Conservation (phyloP, 2,797 vertebrate species). For the Hyperoplus immaculatus region DNA sequence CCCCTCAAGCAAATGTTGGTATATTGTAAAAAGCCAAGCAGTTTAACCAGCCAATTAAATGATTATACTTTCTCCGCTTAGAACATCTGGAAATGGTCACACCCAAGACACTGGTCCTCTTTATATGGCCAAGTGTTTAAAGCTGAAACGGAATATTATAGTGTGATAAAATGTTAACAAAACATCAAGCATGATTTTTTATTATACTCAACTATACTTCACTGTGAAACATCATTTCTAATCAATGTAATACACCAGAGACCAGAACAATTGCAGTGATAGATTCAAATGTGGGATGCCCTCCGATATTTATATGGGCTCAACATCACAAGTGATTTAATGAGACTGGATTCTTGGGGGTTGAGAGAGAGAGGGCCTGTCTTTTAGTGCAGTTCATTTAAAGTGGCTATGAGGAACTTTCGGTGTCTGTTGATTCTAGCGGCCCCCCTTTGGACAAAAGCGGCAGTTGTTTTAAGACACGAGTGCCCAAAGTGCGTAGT, state of each 20-base stretch:
- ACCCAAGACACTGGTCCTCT: constrained; percentile 43
- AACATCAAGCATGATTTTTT: constrained; percentile 5
- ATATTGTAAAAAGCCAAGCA: constrained; percentile 26
- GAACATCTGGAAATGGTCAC: constrained; percentile 77
- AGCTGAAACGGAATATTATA: constrained; percentile 14
- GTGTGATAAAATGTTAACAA: constrained; percentile 16
- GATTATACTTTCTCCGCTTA: constrained; percentile 62
- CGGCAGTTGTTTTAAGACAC: too few relatives aligned
- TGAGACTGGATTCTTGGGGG: constrained; percentile 24
- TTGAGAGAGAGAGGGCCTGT: constrained; percentile 3
- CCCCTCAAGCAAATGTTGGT: constrained; percentile 29
- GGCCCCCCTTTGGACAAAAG: too few relatives aligned
- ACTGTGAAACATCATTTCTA: constrained; percentile 25
- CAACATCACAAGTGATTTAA: constrained; percentile 28
- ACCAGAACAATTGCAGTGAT: constrained; percentile 10
- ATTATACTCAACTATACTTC: not conserved
- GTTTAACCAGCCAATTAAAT: constrained; percentile 65
- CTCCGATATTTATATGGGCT: constrained; percentile 14
- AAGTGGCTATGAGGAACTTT: too few relatives aligned
- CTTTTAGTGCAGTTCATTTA: constrained; percentile 33
- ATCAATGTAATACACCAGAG: constrained; percentile 13
- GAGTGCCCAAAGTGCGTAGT: too few relatives aligned
- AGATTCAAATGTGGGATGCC: not conserved
- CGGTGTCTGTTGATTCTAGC: too few relatives aligned
- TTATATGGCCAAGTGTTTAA: constrained; percentile 44